These are phyloP conservation scores for Alviniconcha marisindica DNA, from an alignment of 1,140 invertebrate species.

Conservation along the genomic window DNA sequence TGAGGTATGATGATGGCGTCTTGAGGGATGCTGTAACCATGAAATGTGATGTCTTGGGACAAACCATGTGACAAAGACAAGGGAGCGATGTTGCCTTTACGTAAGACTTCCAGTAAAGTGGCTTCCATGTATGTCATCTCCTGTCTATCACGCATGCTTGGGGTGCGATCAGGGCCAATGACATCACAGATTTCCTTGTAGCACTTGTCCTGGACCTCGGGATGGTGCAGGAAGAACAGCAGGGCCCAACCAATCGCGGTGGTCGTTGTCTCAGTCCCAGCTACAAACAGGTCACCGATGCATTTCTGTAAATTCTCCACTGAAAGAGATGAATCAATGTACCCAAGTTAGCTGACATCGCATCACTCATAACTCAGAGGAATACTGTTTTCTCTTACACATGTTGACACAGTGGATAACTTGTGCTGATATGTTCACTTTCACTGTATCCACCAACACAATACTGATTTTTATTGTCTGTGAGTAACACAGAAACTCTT, in stretches of 20 bases:
- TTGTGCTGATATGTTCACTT: too few species aligned
- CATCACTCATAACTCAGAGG: too few species aligned
- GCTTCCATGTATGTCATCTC: constrained; percentile 45
- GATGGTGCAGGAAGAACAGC: constrained; percentile 87
- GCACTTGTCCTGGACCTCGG: constrained; percentile 85
- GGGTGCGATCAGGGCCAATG: constrained; percentile 15
- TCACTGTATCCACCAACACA: too few species aligned
- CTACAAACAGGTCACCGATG: constrained; percentile 87
- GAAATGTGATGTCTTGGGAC: constrained; percentile 49
- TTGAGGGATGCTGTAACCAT: constrained; percentile 65
- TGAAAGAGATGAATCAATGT: too few species aligned
- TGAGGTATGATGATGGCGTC: constrained; percentile 56
- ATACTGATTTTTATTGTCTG: too few species aligned
- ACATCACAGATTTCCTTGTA: constrained; percentile 88
- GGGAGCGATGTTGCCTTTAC: constrained; percentile 55
- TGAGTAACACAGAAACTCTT: too few species aligned
- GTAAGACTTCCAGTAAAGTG: constrained; percentile 47
- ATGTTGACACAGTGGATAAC: too few species aligned
- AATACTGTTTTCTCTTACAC: too few species aligned
- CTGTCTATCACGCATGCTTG: constrained; percentile 32
- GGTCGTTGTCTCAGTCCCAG: constrained; percentile 84
- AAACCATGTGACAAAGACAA: constrained; percentile 56
- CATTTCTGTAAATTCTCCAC: constrained; percentile 39
- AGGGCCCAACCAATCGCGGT: constrained; percentile 81
- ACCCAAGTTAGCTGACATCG: too few species aligned